Evolutionary conservation across 2,797 vertebrate species (phyloP), one percentile per base, ranked within the genome.

Genomic region (Microchirus variegatus): DNA sequence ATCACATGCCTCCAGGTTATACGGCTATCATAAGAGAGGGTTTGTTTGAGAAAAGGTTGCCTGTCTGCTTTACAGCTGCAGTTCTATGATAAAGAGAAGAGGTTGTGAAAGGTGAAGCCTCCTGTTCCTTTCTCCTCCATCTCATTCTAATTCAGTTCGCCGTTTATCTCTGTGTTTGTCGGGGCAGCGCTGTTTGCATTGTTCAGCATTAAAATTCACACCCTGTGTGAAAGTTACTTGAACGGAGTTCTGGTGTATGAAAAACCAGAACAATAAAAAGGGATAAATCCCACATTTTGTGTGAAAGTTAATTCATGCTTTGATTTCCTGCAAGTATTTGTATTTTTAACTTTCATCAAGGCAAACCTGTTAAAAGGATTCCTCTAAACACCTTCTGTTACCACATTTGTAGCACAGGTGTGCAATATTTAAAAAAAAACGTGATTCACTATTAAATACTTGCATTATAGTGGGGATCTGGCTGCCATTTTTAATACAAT

Each of bases 1-100:
- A 75, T 78, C 80, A 43, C 52, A 79, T 73, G 84, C 84, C 88
- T 82, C 61, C 78, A 89, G 89, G 90, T 87, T 81, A 83, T 31
- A 6, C 35, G 57, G 50, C 72, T 81, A 85, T 89, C 82, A 80
- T 76, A 18, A 84, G 75, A 57, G 42, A 77, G 43, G 57, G 60
- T 59, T 84, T 78, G 78, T 91, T 86, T 84, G 79, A 87, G 80
- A 78, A 17, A 2, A 70, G 70, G 70, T 64, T 84, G 80, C 73
- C 72, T 84, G 66, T 67, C 71, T 76, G 78, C 77, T 58, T 58
- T 67, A 78, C 87, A 84, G 84, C 84, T 90, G 87, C 75, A 61
- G 55, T 18, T 55, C 64, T 35, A 75, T 43, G 88, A 90, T 89
- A 91, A 87, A 88, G 67, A 74, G 59, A 46, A 63, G 52, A 63